Conservation (phyloP, 2,113 vertebrate genomes). For the Ginglymostoma cirratum region DNA sequence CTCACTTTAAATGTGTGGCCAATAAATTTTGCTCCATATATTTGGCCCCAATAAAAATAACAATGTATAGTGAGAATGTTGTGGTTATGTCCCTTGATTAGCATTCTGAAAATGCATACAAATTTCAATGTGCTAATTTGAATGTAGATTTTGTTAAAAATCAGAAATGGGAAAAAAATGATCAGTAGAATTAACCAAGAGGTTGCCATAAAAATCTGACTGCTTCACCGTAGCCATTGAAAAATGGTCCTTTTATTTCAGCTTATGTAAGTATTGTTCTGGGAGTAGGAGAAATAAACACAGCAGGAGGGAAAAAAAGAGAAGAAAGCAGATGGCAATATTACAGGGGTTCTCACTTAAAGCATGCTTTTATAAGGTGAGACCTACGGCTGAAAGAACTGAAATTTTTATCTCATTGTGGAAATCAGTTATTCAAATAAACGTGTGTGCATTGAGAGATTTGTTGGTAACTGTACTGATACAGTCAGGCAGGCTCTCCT, state of each 20-base stretch:
- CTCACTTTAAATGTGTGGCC: too few relatives aligned
- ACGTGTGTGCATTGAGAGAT: background rate
- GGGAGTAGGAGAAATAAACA: background rate
- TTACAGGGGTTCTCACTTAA: background rate
- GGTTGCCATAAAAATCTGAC: background rate
- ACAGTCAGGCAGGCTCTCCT: background rate
- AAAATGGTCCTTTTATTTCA: too few relatives aligned
- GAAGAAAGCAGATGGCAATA: background rate
- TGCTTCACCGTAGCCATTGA: too few relatives aligned
- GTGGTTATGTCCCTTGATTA: background rate
- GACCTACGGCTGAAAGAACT: background rate
- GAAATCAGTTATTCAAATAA: background rate
- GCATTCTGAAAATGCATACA: background rate
- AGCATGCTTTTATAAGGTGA: background rate
- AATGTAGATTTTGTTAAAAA: background rate
- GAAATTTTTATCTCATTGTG: background rate
- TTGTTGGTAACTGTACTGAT: background rate
- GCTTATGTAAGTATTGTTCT: background rate
- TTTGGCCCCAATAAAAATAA: background rate
- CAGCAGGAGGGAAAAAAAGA: background rate
- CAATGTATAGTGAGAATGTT: background rate
- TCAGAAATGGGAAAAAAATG: background rate
- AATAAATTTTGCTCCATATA: background rate
- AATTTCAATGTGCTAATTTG: background rate
- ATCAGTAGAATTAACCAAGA: background rate